Conservation (phyloP, 2,797 vertebrate genomes). For the Meriones psammophilus region DNA sequence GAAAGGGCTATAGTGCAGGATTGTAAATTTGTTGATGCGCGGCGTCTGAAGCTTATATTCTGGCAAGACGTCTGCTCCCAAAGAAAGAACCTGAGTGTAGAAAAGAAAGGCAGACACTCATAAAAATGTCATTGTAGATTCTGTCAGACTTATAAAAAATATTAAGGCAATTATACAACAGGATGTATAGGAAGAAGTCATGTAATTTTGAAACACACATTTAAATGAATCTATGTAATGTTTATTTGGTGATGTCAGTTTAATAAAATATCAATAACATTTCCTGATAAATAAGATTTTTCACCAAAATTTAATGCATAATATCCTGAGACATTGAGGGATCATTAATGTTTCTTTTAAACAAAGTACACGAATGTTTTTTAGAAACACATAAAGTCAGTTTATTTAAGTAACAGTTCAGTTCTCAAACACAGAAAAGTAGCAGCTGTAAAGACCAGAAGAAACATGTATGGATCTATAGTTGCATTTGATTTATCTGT, state of each 20-base stretch:
- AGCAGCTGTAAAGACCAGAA: slow-evolving; percentile 40
- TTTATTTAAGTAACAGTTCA: slow-evolving; percentile 45
- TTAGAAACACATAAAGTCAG: slow-evolving; percentile 54
- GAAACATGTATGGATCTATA: background rate
- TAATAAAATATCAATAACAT: background rate
- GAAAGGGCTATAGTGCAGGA: slow-evolving; percentile 99
- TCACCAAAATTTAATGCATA: slow-evolving; percentile 51
- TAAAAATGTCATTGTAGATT: slow-evolving; percentile 65
- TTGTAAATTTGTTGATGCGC: slow-evolving; percentile 99
- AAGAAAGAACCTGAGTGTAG: slow-evolving; percentile 94
- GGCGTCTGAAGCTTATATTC: slow-evolving; percentile 99
- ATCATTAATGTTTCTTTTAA: slow-evolving; percentile 22
- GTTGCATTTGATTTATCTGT: slow-evolving; percentile 47
- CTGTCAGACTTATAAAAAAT: background rate
- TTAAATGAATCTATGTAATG: background rate
- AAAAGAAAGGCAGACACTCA: slow-evolving; percentile 44
- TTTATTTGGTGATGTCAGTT: background rate
- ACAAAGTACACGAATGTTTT: background rate
- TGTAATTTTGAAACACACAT: slow-evolving; percentile 12
- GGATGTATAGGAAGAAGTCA: background rate
- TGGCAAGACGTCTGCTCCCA: slow-evolving; percentile 98
- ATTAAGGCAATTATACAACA: background rate
- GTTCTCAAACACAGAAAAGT: slow-evolving; percentile 38
- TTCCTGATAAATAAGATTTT: slow-evolving; percentile 60
- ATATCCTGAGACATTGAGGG: background rate